Evolutionary conservation across 2,888 invertebrate genomes (phyloP).

Genomic region (Agrochola litura): DNA sequence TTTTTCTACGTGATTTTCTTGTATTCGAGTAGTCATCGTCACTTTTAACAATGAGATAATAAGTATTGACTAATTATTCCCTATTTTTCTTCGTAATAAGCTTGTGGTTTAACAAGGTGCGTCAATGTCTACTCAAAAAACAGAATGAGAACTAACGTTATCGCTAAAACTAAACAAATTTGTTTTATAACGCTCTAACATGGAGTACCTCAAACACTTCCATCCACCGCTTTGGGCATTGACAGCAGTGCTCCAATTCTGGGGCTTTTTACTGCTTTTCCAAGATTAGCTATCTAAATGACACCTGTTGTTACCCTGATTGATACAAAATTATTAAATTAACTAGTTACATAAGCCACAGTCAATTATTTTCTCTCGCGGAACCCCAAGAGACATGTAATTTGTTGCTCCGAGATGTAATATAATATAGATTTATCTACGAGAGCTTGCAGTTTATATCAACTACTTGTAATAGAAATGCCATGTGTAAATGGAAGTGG

Average conservation of each 20-base stretch:
- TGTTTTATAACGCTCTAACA: not conserved
- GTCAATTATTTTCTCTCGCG: not conserved
- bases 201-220: not conserved
- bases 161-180: not conserved
- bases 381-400: constrained; percentile 42
- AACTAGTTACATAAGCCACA: not conserved
- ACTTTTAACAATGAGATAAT: constrained; percentile 13
- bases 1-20: not conserved
- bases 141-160: constrained; percentile 5
- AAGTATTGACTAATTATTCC: constrained; percentile 11
- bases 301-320: not conserved
- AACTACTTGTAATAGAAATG: constrained; percentile 55
- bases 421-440: constrained; percentile 55
- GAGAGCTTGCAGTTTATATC: constrained; percentile 54
- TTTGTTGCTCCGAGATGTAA: constrained; percentile 51
- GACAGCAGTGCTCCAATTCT: not conserved
- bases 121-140: constrained; percentile 4
- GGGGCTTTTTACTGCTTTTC: not conserved
- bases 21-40: not conserved
- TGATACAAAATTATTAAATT: not conserved
- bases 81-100: constrained; percentile 10
- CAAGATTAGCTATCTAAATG: not conserved
- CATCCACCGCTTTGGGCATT: not conserved
- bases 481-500: constrained; percentile 56
- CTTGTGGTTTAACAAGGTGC: constrained; percentile 6